Percentiles rank a stretch among this genome's conserved stretches.
phyloP scores from a whole-genome alignment of 1,140 invertebrate species.

The Chymomyza costata region DNA sequence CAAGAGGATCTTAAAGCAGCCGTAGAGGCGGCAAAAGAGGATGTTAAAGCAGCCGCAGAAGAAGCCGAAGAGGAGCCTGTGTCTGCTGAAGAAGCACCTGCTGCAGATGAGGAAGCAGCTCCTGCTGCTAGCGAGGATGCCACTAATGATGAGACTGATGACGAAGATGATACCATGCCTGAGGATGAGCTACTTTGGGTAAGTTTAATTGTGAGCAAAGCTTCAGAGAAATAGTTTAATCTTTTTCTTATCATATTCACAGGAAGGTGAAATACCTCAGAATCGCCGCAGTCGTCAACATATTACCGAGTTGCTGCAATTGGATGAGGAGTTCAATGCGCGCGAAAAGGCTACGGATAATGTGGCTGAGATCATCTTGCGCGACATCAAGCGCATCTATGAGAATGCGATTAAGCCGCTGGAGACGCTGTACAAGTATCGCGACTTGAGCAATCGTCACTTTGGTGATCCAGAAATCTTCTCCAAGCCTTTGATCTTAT shows the following conservation, averaged over 20 bases:
- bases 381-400: slow-evolving; percentile 91
- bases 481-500: slow-evolving; percentile 92
- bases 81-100: slow-evolving; percentile 19
- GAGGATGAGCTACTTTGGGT: slow-evolving; percentile 80
- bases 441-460: slow-evolving; percentile 93
- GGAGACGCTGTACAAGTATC: slow-evolving; percentile 92
- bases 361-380: slow-evolving; percentile 85
- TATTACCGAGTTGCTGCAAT: slow-evolving; percentile 85
- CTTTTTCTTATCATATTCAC: slow-evolving; percentile 15
- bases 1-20: slow-evolving; percentile 61
- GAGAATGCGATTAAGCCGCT: slow-evolving; percentile 92
- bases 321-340: slow-evolving; percentile 85
- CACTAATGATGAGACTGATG: slow-evolving; percentile 59
- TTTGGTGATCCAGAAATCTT: slow-evolving; percentile 96
- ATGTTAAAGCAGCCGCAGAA: slow-evolving; percentile 28
- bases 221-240: too few relatives aligned
- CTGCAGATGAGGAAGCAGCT: slow-evolving; percentile 44
- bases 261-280: slow-evolving; percentile 84
- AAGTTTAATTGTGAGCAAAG: too few relatives aligned
- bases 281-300: slow-evolving; percentile 87
- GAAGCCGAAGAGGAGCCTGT: slow-evolving; percentile 28
- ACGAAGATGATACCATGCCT: slow-evolving; percentile 75
- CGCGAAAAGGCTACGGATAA: slow-evolving; percentile 83
- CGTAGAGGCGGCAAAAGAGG: slow-evolving; percentile 32
- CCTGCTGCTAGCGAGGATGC: slow-evolving; percentile 59